These are phyloP conservation scores for Ephestia elutella DNA, from an alignment of 1,140 invertebrate species.

Conservation along the genomic window DNA sequence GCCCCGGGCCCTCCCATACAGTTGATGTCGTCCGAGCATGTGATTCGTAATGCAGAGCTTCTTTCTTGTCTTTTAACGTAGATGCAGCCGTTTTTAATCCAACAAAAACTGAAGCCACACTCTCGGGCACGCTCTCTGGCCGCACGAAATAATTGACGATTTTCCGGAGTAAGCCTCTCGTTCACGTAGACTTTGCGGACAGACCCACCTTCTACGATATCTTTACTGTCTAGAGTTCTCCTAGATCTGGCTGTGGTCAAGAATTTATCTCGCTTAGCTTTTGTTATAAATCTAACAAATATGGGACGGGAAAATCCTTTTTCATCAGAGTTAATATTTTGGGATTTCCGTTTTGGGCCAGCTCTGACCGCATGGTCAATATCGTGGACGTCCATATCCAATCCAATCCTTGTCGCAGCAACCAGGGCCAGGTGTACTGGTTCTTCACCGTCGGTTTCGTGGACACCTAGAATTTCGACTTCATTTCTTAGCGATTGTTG, in stretches of 20 bases:
- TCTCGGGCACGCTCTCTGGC: neutral
- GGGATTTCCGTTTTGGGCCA: neutral
- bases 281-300: conserved; percentile 4
- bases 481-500: conserved; percentile 9
- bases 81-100: neutral
- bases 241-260: conserved; percentile 8
- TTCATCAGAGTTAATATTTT: neutral
- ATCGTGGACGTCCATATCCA: conserved; percentile 7
- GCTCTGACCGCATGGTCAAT: conserved; percentile 8
- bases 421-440: conserved; percentile 14
- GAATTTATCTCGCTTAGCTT: conserved; percentile 12
- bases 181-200: conserved; percentile 11
- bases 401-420: conserved; percentile 12
- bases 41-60: neutral
- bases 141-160: no score
- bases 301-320: conserved; percentile 7
- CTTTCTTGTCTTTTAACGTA: neutral
- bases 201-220: neutral
- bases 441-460: conserved; percentile 18
- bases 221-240: neutral
- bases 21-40: neutral
- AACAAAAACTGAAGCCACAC: conserved; percentile 9
- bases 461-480: conserved; percentile 15
- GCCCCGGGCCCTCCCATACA: no score
- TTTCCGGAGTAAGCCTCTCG: conserved; percentile 7